These are phyloP conservation scores for Ferrisia virgata DNA, from an alignment of 2,888 invertebrate species.

Conservation along the genomic window DNA sequence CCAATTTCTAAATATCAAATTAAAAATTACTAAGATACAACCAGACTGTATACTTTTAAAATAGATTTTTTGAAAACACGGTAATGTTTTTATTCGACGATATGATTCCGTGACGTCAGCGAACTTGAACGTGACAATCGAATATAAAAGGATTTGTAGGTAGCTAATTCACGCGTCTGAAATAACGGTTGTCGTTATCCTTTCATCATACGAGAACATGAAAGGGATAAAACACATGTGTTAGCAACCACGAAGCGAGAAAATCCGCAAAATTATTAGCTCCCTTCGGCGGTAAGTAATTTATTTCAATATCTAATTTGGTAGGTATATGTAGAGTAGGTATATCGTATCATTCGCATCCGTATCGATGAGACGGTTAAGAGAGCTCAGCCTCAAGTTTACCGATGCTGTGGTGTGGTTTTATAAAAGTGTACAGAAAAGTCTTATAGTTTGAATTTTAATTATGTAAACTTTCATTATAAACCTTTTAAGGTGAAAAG, in stretches of 20 bases:
- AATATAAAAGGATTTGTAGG: neutral
- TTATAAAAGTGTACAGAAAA: neutral
- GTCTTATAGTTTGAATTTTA: slow-evolving; percentile 6
- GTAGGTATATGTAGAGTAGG: too few relatives aligned
- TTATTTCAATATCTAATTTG: neutral
- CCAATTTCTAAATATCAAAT: too few relatives aligned
- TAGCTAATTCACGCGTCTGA: neutral
- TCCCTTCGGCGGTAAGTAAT: neutral
- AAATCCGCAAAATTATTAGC: neutral
- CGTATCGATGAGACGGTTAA: neutral
- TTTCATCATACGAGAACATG: neutral
- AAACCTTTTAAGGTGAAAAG: neutral
- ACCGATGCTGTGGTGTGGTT: neutral
- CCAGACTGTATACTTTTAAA: neutral
- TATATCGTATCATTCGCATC: too few relatives aligned
- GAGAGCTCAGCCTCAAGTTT: neutral
- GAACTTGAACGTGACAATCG: neutral
- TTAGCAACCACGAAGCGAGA: neutral
- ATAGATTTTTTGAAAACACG: too few relatives aligned
- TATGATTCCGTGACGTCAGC: neutral
- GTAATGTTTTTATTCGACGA: neutral
- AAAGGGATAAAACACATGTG: too few relatives aligned
- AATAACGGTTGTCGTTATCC: neutral
- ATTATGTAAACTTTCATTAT: neutral
- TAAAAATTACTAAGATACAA: too few relatives aligned